Percentiles rank a stretch among this genome's conserved stretches.
Evolutionary conservation across 30 jellyfish, hydroid and myxozoan genomes (phyloP).

Genomic region (Hydractinia echinata): DNA sequence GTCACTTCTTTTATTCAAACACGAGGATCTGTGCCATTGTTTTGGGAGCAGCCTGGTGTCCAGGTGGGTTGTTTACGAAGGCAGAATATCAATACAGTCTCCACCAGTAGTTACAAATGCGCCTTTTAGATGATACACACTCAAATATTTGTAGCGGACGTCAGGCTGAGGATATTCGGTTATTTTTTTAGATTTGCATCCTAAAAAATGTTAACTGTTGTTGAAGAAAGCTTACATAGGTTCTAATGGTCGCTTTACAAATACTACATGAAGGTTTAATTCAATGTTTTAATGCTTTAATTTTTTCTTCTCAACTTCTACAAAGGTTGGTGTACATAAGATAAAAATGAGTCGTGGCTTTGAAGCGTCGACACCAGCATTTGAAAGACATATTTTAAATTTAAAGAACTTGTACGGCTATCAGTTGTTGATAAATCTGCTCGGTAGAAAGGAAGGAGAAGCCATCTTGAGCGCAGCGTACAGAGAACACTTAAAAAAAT

Average conservation of each 20-base stretch:
- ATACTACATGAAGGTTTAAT: neutral
- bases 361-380: slow-evolving; percentile 94
- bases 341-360: slow-evolving; percentile 79
- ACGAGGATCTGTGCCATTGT: slow-evolving; percentile 97
- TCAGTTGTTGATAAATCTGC: slow-evolving; percentile 72
- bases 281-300: neutral
- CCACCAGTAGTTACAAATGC: too few relatives aligned
- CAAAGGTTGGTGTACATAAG: slow-evolving; percentile 91
- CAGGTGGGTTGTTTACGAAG: slow-evolving; percentile 52
- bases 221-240: too few relatives aligned
- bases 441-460: slow-evolving; percentile 84
- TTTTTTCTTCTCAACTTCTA: neutral
- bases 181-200: too few relatives aligned
- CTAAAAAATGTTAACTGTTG: too few relatives aligned
- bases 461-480: slow-evolving; percentile 40
- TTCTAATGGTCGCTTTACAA: too few relatives aligned
- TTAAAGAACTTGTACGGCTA: slow-evolving; percentile 80
- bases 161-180: too few relatives aligned
- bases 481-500: slow-evolving; percentile 78
- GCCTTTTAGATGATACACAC: too few relatives aligned
- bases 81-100: too few relatives aligned
- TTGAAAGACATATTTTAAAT: slow-evolving; percentile 74
- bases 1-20: slow-evolving; percentile 80
- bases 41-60: slow-evolving; percentile 99
- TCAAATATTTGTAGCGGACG: too few relatives aligned